Base-by-base conservation (phyloP, 2,888 invertebrate species). In the Euplexia lucipara region DNA sequence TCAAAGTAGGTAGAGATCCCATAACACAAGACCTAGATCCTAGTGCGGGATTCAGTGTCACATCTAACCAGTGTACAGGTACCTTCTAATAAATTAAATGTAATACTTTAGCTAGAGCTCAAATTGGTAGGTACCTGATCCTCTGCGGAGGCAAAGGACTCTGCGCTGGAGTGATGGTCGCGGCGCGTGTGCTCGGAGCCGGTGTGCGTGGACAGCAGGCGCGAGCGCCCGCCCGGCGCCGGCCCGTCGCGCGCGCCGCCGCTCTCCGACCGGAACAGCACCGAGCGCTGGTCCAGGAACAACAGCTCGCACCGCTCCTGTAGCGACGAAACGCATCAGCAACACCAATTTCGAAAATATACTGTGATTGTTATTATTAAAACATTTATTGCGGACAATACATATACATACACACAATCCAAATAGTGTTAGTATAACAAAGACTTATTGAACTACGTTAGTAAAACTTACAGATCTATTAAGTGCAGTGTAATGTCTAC, bases 101-200 rank as follows among this genome's bases (percentile, higher is more conserved):
- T 26, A 26, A 26, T 26, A n/a, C n/a, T n/a, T 37, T 14, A n/a
- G 37, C 37, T n/a, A 39, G 8, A 8, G 16, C 9, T 42, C 10
- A 4, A 10, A 42, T 20, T 4, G 3, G 18, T 42, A 20, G 14
- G n/a, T 83, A 97, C 98, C 94, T 98, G 97, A 90, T 99, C 99
- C 86, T 98, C 97, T 0, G 99, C 99, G 1, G 99, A 99, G 53
- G 99, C 98, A 93, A 99, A 99, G 71, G 99, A 99, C 90, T 99
- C 99, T 0, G 98, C 98, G 16, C 98, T 98, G 79, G 98, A 98
- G 73, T 98, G 97, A 86, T 97, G 97, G 0, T 97, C 96, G 83
- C 89, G 94, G 81, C 88, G 89, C 85, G 92, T 90, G 86, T 93
- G 88, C 90, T 95, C 79, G 81, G 94, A 83, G 84, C 92, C 87